Conservation (phyloP, 1,140 invertebrate species). For the Limonius californicus region DNA sequence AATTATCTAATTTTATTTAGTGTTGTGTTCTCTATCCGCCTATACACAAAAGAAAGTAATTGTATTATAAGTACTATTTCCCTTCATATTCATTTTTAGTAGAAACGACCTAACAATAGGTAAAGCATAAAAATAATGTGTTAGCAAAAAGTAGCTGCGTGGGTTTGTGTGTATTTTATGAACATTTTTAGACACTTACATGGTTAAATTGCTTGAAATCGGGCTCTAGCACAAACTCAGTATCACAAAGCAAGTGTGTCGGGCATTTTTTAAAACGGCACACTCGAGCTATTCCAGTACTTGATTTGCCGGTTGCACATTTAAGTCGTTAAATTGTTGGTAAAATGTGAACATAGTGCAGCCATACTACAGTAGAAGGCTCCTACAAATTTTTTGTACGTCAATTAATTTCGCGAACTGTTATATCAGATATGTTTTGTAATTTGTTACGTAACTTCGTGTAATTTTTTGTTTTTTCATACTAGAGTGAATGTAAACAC, state of each 20-base stretch:
- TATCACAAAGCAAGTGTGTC: not conserved
- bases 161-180: not conserved
- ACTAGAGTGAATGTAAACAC: not conserved
- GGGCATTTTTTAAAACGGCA: not conserved
- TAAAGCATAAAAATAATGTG: not conserved
- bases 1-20: too few relatives aligned
- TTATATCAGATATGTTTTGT: slow-evolving; percentile 14
- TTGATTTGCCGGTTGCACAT: not conserved
- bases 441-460: slow-evolving; percentile 8
- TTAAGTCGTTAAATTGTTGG: slow-evolving; percentile 4
- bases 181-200: not conserved
- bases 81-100: too few relatives aligned
- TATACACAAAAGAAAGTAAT: too few relatives aligned
- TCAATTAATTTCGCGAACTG: slow-evolving; percentile 9
- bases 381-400: slow-evolving; percentile 6
- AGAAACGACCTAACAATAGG: not conserved
- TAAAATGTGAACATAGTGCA: slow-evolving; percentile 2
- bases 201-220: not conserved
- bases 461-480: slow-evolving; percentile 2
- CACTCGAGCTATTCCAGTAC: not conserved
- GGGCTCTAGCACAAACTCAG: not conserved
- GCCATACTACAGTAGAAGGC: not conserved
- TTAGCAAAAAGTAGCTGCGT: too few relatives aligned
- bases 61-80: too few relatives aligned
- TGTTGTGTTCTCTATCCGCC: too few relatives aligned